These are phyloP conservation scores for Drosophila santomea DNA, from an alignment of 1,140 invertebrate species.

Conservation along the genomic window DNA sequence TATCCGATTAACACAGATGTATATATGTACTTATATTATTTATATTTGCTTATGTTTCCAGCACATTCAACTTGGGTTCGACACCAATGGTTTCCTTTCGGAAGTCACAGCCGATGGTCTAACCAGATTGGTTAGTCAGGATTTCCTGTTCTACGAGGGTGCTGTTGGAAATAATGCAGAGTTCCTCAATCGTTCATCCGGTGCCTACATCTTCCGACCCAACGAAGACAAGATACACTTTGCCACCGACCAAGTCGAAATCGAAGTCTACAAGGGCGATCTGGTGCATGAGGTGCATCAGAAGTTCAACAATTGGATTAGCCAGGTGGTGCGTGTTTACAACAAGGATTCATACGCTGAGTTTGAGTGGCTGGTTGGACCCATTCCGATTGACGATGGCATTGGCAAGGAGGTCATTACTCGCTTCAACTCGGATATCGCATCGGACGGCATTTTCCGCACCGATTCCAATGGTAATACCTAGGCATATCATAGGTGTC, in stretches of 20 bases:
- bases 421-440: conserved; percentile 88
- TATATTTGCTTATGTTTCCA: background rate
- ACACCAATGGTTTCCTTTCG: conserved; percentile 84
- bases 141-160: conserved; percentile 91
- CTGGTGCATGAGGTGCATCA: conserved; percentile 94
- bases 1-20: no score
- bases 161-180: conserved; percentile 86
- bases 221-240: conserved; percentile 74
- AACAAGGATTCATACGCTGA: conserved; percentile 89
- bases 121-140: conserved; percentile 86
- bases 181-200: conserved; percentile 87
- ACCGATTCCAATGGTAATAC: conserved; percentile 93
- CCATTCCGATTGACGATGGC: conserved; percentile 92
- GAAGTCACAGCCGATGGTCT: conserved; percentile 86
- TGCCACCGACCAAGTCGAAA: conserved; percentile 73
- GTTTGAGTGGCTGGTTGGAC: conserved; percentile 97
- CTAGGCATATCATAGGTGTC: conserved; percentile 60
- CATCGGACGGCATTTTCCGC: conserved; percentile 90
- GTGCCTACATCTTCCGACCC: conserved; percentile 95
- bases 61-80: conserved; percentile 58
- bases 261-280: conserved; percentile 87
- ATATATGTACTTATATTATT: no score
- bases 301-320: conserved; percentile 90
- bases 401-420: conserved; percentile 94
- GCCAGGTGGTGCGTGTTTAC: conserved; percentile 92